Conservation (phyloP, 2,113 vertebrate genomes). For the Cynopterus brachyotis region DNA sequence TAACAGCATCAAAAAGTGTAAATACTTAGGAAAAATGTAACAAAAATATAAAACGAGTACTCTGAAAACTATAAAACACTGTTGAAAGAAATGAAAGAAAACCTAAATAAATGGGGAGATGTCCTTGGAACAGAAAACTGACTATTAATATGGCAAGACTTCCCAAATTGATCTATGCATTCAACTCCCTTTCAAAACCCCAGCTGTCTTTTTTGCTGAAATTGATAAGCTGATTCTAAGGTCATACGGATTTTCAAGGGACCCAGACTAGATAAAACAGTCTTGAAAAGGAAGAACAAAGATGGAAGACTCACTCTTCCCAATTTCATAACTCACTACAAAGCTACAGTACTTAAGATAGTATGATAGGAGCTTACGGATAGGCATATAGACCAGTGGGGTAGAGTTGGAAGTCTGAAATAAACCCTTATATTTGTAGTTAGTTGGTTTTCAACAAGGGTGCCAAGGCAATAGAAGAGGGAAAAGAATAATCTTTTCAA, state of each 20-base stretch:
- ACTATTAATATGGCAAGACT: not conserved
- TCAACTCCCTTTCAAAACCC: not conserved
- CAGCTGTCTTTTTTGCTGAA: not conserved
- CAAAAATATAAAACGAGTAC: not conserved
- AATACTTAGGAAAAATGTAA: too few relatives aligned
- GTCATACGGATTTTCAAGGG: not conserved
- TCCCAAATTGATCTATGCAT: not conserved
- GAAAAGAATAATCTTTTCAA: not conserved
- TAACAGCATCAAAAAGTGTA: too few relatives aligned
- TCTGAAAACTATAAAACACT: not conserved
- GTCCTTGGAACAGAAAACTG: not conserved
- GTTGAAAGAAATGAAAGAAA: not conserved
- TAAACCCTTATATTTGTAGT: too few relatives aligned
- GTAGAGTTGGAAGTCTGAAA: not conserved
- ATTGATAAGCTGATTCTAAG: not conserved
- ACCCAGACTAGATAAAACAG: not conserved
- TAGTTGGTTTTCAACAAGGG: not conserved
- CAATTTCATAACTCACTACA: not conserved
- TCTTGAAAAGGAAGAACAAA: not conserved
- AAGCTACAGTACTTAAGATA: not conserved
- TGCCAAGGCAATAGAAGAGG: not conserved
- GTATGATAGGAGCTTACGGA: not conserved
- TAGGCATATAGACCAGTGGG: not conserved
- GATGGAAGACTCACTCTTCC: not conserved
- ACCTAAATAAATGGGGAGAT: not conserved